phyloP scores from a whole-genome alignment of 2,888 invertebrate genomes.

The Eupithecia exiguata region DNA sequence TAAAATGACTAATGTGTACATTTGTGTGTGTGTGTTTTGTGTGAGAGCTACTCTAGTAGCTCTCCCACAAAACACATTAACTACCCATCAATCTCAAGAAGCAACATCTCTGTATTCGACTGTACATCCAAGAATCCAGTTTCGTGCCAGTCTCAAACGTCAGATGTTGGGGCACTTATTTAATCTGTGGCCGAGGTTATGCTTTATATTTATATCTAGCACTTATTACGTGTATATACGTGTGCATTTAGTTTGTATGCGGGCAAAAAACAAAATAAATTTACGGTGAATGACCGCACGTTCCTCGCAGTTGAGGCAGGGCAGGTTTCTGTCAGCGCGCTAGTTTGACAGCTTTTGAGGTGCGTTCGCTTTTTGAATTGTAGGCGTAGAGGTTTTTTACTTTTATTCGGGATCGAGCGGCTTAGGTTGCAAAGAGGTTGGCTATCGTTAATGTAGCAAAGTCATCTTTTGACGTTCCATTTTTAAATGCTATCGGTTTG shows the following conservation, averaged over 20 bases:
- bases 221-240: constrained; percentile 64
- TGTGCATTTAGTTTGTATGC: constrained; percentile 73
- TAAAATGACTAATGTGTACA: background rate
- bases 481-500: constrained; percentile 39
- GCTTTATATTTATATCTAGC: constrained; percentile 67
- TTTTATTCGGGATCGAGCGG: constrained; percentile 65
- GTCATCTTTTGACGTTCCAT: constrained; percentile 47
- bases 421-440: constrained; percentile 56
- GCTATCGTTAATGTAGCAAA: constrained; percentile 32
- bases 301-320: constrained; percentile 72
- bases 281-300: constrained; percentile 73
- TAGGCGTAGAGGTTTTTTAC: constrained; percentile 61
- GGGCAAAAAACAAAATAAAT: constrained; percentile 81
- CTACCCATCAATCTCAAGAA: background rate
- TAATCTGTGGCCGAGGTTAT: constrained; percentile 60
- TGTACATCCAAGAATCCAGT: constrained; percentile 60
- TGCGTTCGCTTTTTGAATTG: constrained; percentile 79
- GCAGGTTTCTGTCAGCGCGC: constrained; percentile 65
- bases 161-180: constrained; percentile 48
- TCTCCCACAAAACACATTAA: background rate
- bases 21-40: too few species aligned
- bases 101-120: constrained; percentile 3
- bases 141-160: constrained; percentile 70
- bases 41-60: too few species aligned
- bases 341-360: constrained; percentile 82